These are phyloP conservation scores for Vespertilio murinus DNA, from an alignment of 2,797 vertebrate species.

Conservation along the genomic window DNA sequence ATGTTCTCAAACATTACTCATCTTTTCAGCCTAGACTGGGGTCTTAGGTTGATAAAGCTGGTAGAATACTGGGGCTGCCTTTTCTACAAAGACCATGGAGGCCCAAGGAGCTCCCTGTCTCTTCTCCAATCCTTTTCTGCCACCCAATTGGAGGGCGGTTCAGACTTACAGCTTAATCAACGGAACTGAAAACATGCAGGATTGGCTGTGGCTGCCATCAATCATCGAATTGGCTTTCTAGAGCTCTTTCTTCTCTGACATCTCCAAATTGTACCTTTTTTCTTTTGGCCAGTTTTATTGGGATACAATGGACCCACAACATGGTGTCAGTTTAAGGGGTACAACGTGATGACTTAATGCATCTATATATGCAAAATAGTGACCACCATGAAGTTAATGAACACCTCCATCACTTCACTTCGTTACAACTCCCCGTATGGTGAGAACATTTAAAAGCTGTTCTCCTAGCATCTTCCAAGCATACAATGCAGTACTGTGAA, in stretches of 20 bases:
- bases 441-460: neutral
- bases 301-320: neutral
- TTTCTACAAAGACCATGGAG: neutral
- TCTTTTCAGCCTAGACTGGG: neutral
- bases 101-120: neutral
- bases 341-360: neutral
- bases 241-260: neutral
- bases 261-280: neutral
- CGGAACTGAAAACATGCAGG: neutral
- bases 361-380: neutral
- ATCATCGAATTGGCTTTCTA: accelerated
- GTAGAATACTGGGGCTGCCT: neutral
- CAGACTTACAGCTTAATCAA: neutral
- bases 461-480: neutral
- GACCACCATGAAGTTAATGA: neutral
- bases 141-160: neutral
- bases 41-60: neutral
- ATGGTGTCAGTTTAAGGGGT: neutral
- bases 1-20: neutral
- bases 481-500: neutral
- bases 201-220: neutral
- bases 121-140: neutral
- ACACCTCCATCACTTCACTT: neutral
- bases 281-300: neutral
- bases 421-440: neutral